A percentile compares a stretch with the other conserved stretches of the same genome.
These are phyloP conservation scores for Eupithecia insigniata DNA, from an alignment of 2,888 invertebrate genomes.

Conservation along the genomic window DNA sequence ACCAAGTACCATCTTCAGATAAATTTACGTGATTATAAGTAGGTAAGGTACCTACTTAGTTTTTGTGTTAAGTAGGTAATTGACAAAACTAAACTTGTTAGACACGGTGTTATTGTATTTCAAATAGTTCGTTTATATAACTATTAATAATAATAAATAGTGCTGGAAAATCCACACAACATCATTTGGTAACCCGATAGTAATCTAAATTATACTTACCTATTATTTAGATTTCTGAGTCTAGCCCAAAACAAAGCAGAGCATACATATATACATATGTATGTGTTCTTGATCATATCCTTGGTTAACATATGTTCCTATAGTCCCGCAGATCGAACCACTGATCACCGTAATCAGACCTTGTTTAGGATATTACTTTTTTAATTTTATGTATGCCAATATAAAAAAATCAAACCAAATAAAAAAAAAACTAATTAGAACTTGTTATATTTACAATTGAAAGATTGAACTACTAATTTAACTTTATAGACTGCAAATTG, in stretches of 20 bases:
- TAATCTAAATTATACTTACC: no score
- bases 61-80: neutral
- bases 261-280: neutral
- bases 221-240: no score
- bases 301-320: neutral
- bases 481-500: neutral
- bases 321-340: no score
- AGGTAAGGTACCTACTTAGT: neutral
- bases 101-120: neutral
- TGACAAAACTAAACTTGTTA: neutral
- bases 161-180: neutral
- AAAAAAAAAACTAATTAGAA: no score
- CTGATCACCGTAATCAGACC: no score
- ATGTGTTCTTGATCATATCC: neutral
- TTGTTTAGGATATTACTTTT: no score
- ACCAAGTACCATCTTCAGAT: constrained; percentile 3
- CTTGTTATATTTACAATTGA: no score
- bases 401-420: no score
- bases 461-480: no score
- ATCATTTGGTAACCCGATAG: no score
- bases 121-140: neutral
- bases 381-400: no score
- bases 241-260: neutral
- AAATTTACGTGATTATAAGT: neutral
- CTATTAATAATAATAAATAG: neutral